Evolutionary conservation across 2,888 invertebrate genomes (phyloP).

Genomic region (Hybos culiciformis): DNA sequence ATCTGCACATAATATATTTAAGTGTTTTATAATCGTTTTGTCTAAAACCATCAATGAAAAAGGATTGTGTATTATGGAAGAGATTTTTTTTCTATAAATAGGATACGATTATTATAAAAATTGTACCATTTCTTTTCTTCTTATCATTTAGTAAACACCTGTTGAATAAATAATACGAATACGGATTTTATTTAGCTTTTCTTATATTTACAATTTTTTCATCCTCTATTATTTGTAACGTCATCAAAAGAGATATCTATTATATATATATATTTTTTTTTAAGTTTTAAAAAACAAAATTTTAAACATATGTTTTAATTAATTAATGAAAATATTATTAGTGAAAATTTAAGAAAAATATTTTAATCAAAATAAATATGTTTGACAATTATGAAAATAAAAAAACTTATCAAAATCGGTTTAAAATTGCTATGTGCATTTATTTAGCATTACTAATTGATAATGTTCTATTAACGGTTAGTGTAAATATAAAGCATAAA

Average conservation of each 20-base stretch:
- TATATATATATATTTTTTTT: too few relatives aligned
- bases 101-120: conserved; percentile 7
- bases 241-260: too few relatives aligned
- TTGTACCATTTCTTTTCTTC: conserved; percentile 29
- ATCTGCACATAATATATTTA: too few relatives aligned
- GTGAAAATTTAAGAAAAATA: not conserved
- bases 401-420: conserved; percentile 19
- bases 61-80: not conserved
- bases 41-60: too few relatives aligned
- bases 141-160: conserved; percentile 30
- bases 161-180: conserved; percentile 27
- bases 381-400: not conserved
- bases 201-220: too few relatives aligned
- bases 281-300: too few relatives aligned
- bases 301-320: too few relatives aligned
- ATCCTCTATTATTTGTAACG: too few relatives aligned
- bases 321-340: not conserved
- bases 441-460: conserved; percentile 69
- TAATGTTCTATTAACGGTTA: conserved; percentile 75
- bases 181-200: too few relatives aligned
- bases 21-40: too few relatives aligned
- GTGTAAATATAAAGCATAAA: conserved; percentile 48
- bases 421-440: conserved; percentile 41
- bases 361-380: not conserved
- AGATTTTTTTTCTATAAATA: not conserved